Evolutionary conservation across 35 echinoderm and acorn worm genomes (phyloP).

Genomic region (Strongylocentrotus purpuratus): DNA sequence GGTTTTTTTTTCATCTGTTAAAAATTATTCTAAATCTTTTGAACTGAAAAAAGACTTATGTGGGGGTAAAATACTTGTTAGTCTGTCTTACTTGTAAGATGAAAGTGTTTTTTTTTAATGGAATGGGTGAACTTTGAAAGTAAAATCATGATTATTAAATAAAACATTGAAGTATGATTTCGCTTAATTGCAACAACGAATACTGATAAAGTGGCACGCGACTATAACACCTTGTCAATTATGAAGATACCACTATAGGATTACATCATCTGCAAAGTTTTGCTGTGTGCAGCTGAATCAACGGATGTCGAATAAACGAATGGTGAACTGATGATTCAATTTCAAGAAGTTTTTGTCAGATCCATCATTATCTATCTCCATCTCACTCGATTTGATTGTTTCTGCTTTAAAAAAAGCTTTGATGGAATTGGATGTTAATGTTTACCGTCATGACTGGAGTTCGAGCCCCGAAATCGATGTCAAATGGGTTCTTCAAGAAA

Average conservation of each 20-base stretch:
- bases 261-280: background rate
- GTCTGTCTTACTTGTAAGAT: background rate
- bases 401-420: conserved; percentile 19
- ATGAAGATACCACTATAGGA: background rate
- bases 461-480: conserved; percentile 12
- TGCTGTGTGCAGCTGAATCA: background rate
- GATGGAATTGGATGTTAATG: conserved; percentile 33
- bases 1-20: no score
- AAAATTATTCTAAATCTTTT: no score
- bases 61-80: background rate
- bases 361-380: conserved; percentile 4
- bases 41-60: no score
- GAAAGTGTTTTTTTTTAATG: background rate
- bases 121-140: background rate
- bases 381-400: background rate
- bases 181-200: background rate
- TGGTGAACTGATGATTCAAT: background rate
- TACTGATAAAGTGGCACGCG: background rate
- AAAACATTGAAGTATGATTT: background rate
- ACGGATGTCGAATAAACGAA: background rate
- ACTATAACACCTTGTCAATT: background rate
- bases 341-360: background rate
- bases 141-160: background rate
- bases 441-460: conserved; percentile 31
- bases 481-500: conserved; percentile 8